Conservation (phyloP, 2,888 invertebrate genomes). For the Drosophila flavopinicola region DNA sequence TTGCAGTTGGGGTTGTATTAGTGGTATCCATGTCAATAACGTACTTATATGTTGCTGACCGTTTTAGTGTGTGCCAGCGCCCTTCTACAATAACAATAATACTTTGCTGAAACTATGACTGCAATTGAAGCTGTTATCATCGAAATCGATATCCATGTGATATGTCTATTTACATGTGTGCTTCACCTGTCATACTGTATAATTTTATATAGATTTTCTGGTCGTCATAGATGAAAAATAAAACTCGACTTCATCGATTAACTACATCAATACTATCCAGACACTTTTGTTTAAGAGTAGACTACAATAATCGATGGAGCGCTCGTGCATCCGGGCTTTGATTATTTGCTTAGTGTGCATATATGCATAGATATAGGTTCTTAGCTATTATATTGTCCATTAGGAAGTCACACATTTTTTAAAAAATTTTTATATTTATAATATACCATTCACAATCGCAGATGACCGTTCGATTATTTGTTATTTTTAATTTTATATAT, state of each 20-base stretch:
- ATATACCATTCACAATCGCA: neutral
- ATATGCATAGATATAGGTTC: neutral
- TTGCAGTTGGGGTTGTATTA: constrained; percentile 28
- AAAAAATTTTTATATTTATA: constrained; percentile 3
- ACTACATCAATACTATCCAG: neutral
- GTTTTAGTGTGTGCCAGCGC: neutral
- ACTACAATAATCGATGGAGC: constrained; percentile 6
- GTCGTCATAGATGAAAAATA: constrained; percentile 4
- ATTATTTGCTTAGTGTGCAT: constrained; percentile 4
- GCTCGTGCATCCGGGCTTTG: neutral
- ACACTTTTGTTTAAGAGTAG: neutral
- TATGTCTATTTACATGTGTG: constrained; percentile 28
- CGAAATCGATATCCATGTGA: constrained; percentile 21
- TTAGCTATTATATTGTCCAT: constrained; percentile 4
- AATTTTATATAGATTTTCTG: constrained; percentile 10
- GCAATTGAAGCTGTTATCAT: constrained; percentile 32
- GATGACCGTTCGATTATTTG: neutral
- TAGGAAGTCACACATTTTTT: no score
- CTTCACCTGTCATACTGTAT: constrained; percentile 10
- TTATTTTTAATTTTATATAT: constrained; percentile 1
- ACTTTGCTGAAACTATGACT: constrained; percentile 8
- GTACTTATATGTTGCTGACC: constrained; percentile 1
- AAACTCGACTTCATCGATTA: constrained; percentile 7
- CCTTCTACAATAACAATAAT: constrained; percentile 13
- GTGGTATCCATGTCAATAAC: constrained; percentile 52